phyloP scores from a whole-genome alignment of 2,888 invertebrate species.

The Osedax fenrisi region DNA sequence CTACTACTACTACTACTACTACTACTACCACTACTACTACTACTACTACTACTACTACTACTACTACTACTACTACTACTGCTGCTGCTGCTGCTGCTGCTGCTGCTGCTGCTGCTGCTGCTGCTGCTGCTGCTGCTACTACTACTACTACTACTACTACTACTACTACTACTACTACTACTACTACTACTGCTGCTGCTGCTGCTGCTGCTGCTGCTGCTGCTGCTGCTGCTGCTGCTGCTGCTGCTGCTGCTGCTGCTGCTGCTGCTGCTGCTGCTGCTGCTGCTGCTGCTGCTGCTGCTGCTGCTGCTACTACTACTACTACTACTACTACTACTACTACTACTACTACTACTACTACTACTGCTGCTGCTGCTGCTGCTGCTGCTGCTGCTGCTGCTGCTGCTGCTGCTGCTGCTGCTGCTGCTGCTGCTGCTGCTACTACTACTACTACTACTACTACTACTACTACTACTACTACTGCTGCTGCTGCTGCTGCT shows the following conservation, averaged over 20 bases:
- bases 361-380: too few relatives aligned
- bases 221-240: too few relatives aligned
- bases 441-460: conserved; percentile 3
- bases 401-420: too few relatives aligned
- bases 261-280: too few relatives aligned
- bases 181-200: conserved; percentile 1
- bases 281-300: too few relatives aligned
- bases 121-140: conserved; percentile 3
- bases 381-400: too few relatives aligned
- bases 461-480: conserved; percentile 2
- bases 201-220: neutral
- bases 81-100: neutral
- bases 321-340: too few relatives aligned
- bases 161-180: conserved; percentile 15
- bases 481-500: neutral
- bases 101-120: neutral
- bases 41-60: conserved; percentile 18
- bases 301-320: too few relatives aligned
- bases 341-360: too few relatives aligned
- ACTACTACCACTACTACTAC: conserved; percentile 17
- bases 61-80: conserved; percentile 11
- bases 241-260: too few relatives aligned
- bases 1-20: conserved; percentile 18
- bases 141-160: conserved; percentile 10
- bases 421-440: too few relatives aligned